phyloP scores from a whole-genome alignment of 2,888 invertebrate genomes.

The Trileptium ribeirensis region DNA sequence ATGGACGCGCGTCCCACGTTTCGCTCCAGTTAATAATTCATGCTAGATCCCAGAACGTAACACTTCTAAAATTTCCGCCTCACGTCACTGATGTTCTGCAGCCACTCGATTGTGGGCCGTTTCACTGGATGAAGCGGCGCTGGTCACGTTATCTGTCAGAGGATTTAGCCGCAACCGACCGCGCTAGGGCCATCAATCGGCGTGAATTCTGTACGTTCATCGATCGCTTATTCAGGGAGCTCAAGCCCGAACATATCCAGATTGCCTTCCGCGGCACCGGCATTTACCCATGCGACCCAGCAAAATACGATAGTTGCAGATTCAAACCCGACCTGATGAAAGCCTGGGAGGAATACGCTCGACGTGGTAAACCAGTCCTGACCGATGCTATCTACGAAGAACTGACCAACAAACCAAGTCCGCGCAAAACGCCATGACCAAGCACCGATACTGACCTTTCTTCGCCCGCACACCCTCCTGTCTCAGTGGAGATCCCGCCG shows the following conservation, averaged over 20 bases:
- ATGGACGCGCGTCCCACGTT: slow-evolving; percentile 5
- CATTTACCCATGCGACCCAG: background rate
- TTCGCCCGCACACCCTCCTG: too few relatives aligned
- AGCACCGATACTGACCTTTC: too few relatives aligned
- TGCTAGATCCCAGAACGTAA: background rate
- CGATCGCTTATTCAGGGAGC: background rate
- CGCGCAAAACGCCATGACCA: background rate
- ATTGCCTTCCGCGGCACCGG: background rate
- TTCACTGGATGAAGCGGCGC: slow-evolving; percentile 3
- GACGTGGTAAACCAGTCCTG: background rate
- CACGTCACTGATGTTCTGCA: slow-evolving; percentile 5
- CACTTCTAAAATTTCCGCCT: background rate
- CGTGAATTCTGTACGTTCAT: slow-evolving; percentile 1
- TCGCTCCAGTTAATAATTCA: background rate
- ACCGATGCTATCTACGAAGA: slow-evolving; percentile 1
- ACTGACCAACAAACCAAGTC: background rate
- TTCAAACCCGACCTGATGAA: background rate
- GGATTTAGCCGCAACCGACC: background rate
- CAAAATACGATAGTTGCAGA: background rate
- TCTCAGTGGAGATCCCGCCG: background rate
- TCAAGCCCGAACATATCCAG: background rate
- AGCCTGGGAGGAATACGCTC: background rate
- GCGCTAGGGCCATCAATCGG: background rate
- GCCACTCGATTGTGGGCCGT: slow-evolving; percentile 5
- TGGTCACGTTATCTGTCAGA: too few relatives aligned